phyloP scores from a whole-genome alignment of 2,797 vertebrate genomes.

The Nannoperca australis region DNA sequence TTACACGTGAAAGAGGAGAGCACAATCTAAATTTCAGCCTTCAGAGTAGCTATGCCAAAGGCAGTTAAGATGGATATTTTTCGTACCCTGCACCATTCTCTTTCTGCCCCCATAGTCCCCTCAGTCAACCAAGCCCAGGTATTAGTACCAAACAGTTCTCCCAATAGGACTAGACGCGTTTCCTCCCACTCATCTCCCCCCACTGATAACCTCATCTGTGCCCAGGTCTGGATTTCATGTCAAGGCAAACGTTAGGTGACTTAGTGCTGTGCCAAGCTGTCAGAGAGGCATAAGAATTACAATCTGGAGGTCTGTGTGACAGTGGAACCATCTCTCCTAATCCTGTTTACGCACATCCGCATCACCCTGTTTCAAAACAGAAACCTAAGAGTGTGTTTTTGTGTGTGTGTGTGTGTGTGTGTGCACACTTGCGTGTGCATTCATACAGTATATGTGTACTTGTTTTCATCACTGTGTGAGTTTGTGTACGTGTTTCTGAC shows the following conservation, averaged over 20 bases:
- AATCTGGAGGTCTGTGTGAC: constrained; percentile 87
- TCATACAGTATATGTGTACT: constrained; percentile 28
- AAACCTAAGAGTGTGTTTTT: constrained; percentile 68
- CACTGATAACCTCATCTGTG: constrained; percentile 83
- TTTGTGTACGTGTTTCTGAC: constrained; percentile 61
- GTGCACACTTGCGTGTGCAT: constrained; percentile 35
- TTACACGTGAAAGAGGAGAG: constrained; percentile 55
- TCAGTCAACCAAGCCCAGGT: constrained; percentile 54
- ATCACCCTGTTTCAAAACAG: constrained; percentile 83
- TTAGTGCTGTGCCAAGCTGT: constrained; percentile 85
- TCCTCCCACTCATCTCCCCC: constrained; percentile 77
- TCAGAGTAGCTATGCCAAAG: constrained; percentile 28
- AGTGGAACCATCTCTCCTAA: constrained; percentile 86
- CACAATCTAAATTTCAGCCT: constrained; percentile 41
- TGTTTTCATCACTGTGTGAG: constrained; percentile 60
- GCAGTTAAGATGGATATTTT: constrained; percentile 53
- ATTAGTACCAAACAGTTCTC: constrained; percentile 63
- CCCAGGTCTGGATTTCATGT: constrained; percentile 84
- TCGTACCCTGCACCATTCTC: constrained; percentile 48
- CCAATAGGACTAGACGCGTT: constrained; percentile 73
- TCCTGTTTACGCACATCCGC: constrained; percentile 88
- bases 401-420: constrained; percentile 16
- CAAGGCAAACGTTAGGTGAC: constrained; percentile 86
- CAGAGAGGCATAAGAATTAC: constrained; percentile 86
- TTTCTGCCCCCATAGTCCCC: constrained; percentile 50